A percentile compares a stretch with the other conserved stretches of the same genome.
phyloP scores from a whole-genome alignment of 2,888 invertebrate genomes.

The Axea sp. region DNA sequence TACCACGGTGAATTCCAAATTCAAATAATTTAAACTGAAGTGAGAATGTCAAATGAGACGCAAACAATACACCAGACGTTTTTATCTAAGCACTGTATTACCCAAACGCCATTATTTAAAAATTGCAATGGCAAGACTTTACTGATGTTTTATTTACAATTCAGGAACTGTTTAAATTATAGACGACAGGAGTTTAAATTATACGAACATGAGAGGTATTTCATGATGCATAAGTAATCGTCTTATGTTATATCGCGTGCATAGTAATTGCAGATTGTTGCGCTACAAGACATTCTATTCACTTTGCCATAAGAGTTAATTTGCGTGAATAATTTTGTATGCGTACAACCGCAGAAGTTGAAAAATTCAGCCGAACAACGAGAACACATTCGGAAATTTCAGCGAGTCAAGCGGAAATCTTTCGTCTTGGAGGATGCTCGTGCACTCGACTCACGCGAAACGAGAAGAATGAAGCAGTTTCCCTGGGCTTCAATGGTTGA shows the following conservation, averaged over 20 bases:
- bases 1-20: no score
- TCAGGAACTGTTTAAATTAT: no score
- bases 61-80: no score
- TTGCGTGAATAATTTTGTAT: constrained; percentile 11
- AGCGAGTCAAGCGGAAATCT: background rate
- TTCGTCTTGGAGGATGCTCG: background rate
- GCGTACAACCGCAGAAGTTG: background rate
- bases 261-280: constrained; percentile 7
- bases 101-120: no score
- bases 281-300: constrained; percentile 1
- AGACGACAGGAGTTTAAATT: no score
- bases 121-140: no score
- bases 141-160: no score
- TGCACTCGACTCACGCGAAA: background rate
- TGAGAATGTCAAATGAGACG: no score
- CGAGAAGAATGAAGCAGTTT: constrained; percentile 1
- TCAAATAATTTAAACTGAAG: no score
- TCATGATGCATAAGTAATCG: constrained; percentile 9
- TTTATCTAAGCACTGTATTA: no score
- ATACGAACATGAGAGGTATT: background rate
- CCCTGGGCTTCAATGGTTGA: no score
- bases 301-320: constrained; percentile 7
- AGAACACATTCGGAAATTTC: background rate
- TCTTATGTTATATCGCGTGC: constrained; percentile 10
- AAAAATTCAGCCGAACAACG: background rate